These are phyloP conservation scores for Phengaris alcon DNA, from an alignment of 2,888 invertebrate genomes.

Conservation along the genomic window DNA sequence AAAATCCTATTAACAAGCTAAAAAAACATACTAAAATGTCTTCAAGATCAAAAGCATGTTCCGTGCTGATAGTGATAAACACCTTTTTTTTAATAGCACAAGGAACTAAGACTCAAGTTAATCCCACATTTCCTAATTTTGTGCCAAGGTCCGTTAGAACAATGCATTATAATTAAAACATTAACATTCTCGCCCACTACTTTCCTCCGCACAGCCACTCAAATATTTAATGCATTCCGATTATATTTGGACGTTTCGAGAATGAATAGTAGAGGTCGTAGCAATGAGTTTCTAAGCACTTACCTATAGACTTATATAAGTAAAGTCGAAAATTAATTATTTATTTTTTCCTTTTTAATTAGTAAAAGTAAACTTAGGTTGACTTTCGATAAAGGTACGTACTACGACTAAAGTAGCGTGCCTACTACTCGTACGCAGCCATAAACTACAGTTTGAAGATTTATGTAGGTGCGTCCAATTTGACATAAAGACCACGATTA, in stretches of 20 bases:
- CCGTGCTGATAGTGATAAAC: background rate
- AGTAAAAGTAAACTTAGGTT: no score
- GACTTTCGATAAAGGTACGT: no score
- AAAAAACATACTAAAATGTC: background rate
- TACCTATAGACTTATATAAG: no score
- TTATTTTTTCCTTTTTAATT: no score
- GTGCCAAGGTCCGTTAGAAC: slow-evolving; percentile 59
- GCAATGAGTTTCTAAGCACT: background rate
- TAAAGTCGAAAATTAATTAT: no score
- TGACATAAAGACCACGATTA: slow-evolving; percentile 1
- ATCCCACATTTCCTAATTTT: slow-evolving; percentile 37
- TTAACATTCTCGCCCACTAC: slow-evolving; percentile 29
- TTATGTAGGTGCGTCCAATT: background rate
- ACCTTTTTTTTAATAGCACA: background rate
- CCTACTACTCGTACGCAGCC: background rate
- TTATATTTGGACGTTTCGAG: slow-evolving; percentile 4
- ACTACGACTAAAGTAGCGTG: background rate
- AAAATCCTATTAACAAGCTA: background rate
- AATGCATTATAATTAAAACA: slow-evolving; percentile 53
- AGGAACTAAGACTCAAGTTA: background rate
- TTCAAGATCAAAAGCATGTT: background rate
- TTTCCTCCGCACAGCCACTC: background rate
- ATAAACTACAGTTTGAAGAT: background rate
- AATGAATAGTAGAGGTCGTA: background rate
- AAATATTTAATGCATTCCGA: background rate